A percentile compares a stretch with the other conserved stretches of the same genome.
phyloP scores from a whole-genome alignment of 2,797 vertebrate species.

The Eulemur rubriventer region DNA sequence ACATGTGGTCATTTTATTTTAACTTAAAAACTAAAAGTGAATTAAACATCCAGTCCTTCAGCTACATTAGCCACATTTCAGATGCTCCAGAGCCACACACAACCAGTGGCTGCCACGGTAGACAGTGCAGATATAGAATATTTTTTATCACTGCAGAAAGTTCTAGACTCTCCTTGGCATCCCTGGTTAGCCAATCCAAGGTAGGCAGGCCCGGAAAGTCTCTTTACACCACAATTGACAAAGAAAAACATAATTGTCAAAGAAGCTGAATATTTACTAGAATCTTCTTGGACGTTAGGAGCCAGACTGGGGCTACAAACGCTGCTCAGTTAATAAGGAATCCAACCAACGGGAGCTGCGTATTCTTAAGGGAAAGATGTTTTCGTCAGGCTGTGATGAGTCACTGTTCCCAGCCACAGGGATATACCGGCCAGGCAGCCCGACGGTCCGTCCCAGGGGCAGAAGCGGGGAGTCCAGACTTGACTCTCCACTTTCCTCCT shows the following conservation, averaged over 20 bases:
- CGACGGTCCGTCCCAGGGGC: background rate
- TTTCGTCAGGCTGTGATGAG: background rate
- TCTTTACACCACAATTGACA: fast-evolving
- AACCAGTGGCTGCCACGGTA: fast-evolving
- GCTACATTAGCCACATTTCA: background rate
- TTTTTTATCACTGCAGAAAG: background rate
- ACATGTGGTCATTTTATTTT: background rate
- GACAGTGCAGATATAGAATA: fast-evolving
- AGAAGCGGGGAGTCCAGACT: background rate
- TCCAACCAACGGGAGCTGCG: background rate
- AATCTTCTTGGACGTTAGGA: too few species aligned
- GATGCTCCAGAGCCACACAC: background rate
- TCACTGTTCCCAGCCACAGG: background rate
- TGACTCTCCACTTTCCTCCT: background rate
- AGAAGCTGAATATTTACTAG: background rate
- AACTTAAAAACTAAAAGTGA: background rate
- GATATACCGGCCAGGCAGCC: background rate
- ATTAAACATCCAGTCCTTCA: background rate
- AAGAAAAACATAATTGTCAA: background rate
- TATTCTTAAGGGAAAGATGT: background rate
- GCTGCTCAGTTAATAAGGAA: background rate
- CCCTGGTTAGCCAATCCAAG: background rate
- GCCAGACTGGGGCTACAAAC: background rate
- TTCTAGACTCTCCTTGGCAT: background rate
- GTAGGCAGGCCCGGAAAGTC: background rate